Evolutionary conservation across 2,113 vertebrate species (phyloP).

Genomic region (Tragelaphus strepsiceros): DNA sequence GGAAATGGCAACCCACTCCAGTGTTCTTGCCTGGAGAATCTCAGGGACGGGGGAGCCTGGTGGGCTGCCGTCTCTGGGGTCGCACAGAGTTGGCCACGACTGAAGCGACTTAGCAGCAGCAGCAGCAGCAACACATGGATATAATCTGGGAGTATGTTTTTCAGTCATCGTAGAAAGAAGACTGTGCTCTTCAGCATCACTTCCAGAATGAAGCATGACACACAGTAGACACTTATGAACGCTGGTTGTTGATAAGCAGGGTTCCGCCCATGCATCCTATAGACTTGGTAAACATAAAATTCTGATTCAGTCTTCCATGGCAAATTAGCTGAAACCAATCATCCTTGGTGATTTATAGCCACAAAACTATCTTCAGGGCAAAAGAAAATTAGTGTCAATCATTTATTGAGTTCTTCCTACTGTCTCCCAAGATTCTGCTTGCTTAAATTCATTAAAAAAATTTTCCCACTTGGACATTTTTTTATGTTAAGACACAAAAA

Average conservation of each 20-base stretch:
- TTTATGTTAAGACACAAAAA: slow-evolving; percentile 47
- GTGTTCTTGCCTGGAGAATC: too few relatives aligned
- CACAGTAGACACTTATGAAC: background rate
- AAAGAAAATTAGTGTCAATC: background rate
- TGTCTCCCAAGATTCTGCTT: background rate
- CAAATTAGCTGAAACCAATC: slow-evolving; percentile 1
- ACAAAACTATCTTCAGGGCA: background rate
- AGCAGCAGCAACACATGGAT: too few relatives aligned
- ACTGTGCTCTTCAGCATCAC: background rate
- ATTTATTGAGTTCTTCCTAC: background rate
- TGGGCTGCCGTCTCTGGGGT: too few relatives aligned
- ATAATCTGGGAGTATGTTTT: background rate
- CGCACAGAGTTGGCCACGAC: too few relatives aligned
- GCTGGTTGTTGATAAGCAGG: background rate
- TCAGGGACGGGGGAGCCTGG: too few relatives aligned
- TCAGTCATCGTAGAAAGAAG: background rate
- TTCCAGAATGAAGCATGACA: background rate
- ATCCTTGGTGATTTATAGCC: background rate
- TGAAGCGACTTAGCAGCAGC: too few relatives aligned
- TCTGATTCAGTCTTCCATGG: background rate
- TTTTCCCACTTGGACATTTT: background rate
- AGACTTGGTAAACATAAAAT: background rate
- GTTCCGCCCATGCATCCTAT: background rate
- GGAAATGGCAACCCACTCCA: too few relatives aligned
- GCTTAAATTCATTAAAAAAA: background rate